Evolutionary conservation across 2,797 vertebrate species (phyloP).

Genomic region (Galago senegalensis): DNA sequence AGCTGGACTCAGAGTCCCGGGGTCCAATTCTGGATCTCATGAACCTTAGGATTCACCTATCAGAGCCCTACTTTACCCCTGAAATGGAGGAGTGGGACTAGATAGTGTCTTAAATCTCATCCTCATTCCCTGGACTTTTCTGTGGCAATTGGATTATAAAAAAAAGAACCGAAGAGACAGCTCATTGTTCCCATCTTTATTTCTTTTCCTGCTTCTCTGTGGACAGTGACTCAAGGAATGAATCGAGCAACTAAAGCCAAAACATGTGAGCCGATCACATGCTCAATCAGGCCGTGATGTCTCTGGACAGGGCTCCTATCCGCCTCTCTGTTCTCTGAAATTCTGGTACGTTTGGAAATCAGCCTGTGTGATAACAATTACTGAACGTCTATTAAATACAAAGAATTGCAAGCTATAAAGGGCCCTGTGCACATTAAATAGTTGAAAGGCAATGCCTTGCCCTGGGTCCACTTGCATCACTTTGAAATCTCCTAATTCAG

Average conservation of each 20-base stretch:
- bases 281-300: neutral
- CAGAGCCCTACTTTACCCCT: neutral
- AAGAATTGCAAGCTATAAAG: neutral
- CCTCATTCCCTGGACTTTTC: neutral
- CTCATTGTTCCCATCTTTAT: neutral
- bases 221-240: neutral
- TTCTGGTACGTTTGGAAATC: neutral
- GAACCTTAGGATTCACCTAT: neutral
- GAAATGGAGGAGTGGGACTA: neutral
- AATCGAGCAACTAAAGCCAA: neutral
- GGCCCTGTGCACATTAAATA: neutral
- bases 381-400: neutral
- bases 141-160: neutral
- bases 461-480: neutral
- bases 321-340: slow-evolving; percentile 1
- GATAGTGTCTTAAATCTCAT: neutral
- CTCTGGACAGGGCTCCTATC: neutral
- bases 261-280: neutral
- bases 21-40: neutral
- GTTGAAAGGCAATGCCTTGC: neutral
- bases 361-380: slow-evolving; percentile 37
- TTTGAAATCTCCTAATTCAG: slow-evolving; percentile 21
- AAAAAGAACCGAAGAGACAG: neutral
- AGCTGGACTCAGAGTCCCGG: neutral
- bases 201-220: neutral